Evolutionary conservation across 1,140 invertebrate species (phyloP), one percentile per base, ranked within the genome.

Genomic region (Pogonomyrmex californicus): DNA sequence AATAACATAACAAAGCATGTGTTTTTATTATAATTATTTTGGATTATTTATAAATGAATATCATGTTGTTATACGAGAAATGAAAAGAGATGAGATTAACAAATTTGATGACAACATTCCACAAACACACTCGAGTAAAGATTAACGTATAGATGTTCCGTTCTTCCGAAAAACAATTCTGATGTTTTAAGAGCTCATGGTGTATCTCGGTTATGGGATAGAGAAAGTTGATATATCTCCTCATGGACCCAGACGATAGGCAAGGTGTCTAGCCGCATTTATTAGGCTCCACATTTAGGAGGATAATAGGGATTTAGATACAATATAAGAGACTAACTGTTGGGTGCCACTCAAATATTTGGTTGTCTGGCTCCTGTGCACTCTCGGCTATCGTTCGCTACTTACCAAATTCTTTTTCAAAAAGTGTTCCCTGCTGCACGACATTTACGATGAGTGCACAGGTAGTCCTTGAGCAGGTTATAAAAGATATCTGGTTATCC

Each of bases 331-430:
- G 60, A 23, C 60, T 47, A 70, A 81, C 87, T 93, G 90, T 92
- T 86, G 88, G 81, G 71, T 92, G 87, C 89, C 88, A 89, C 86
- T 86, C 60, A 90, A 93, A 93, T 91, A 92, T 93, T 93, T 89
- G 73, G 66, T 78, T 41, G 82, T 54, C 9, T 36, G 58, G 44
- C 76, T 62, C 62, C 47, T 47, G 62, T 86, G 62, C 56, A 33
- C 51, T 77, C 70, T 77, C n/a, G 44, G 54, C 38, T 62, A 58
- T 54, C 54, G 36, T 9, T 38, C 3, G 30, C 44, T 82, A 54
- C 36, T 58, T 56, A 70, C 36, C 36, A 17, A 86, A 86, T 76
- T 77, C 86, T 56, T 36, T 60, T 63, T 82, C 58, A 47, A 81
- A 76, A 73, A 60, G 78, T 54, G 58, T 10, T 86, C 66, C 41